Percentiles rank a stretch among this genome's conserved stretches.
Conservation (phyloP, 2,888 invertebrate species). For the Carterocephalus palaemon region DNA sequence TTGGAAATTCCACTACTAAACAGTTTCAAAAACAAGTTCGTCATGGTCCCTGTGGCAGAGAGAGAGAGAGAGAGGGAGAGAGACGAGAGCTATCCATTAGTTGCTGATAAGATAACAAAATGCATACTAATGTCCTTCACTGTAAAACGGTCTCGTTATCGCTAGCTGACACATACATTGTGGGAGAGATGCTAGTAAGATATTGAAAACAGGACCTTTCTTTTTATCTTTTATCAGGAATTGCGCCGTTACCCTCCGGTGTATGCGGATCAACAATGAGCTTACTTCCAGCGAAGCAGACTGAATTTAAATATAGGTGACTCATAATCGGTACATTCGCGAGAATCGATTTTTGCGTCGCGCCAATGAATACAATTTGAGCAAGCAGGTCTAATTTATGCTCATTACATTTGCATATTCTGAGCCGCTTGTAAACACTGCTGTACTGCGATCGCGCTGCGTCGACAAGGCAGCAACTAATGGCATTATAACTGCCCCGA, state of each 20-base stretch:
- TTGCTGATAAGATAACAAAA: constrained; percentile 18
- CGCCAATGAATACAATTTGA: neutral
- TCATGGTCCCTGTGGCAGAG: neutral
- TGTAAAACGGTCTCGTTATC: too few relatives aligned
- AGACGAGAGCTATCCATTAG: constrained; percentile 10
- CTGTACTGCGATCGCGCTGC: neutral
- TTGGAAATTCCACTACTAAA: too few relatives aligned
- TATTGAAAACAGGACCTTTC: too few relatives aligned
- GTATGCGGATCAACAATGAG: too few relatives aligned
- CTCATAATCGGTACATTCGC: constrained; percentile 13
- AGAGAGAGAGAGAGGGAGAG: neutral
- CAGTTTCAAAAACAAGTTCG: too few relatives aligned
- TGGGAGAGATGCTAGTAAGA: too few relatives aligned
- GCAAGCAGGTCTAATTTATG: neutral
- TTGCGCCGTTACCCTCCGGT: too few relatives aligned
- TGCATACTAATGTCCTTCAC: constrained; percentile 2
- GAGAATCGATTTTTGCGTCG: constrained; percentile 8
- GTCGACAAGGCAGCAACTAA: neutral
- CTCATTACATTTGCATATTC: neutral
- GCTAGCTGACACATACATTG: too few relatives aligned
- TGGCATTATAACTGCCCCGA: too few relatives aligned
- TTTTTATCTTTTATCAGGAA: neutral
- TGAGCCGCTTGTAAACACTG: neutral
- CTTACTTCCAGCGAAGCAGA: neutral
- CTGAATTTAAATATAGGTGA: constrained; percentile 15